These are phyloP conservation scores for Parotia lawesii DNA, from an alignment of 2,113 vertebrate species.

Conservation along the genomic window DNA sequence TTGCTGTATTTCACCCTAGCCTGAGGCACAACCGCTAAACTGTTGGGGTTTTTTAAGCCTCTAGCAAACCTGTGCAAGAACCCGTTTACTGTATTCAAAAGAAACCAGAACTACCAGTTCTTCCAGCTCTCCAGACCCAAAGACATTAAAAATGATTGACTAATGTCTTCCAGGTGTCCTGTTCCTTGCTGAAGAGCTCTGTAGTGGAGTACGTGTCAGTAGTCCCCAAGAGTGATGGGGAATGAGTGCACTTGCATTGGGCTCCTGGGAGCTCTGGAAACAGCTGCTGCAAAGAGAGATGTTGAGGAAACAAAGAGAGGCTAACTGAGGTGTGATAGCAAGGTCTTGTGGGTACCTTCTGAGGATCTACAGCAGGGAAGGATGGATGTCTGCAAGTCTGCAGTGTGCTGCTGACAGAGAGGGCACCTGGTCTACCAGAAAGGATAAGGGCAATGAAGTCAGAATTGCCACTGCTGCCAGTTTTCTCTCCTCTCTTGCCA, in stretches of 20 bases:
- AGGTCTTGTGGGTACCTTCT: not conserved
- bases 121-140: not conserved
- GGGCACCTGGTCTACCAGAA: not conserved
- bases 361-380: not conserved
- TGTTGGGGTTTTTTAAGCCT: not conserved
- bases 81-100: accelerated
- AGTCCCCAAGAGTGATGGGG: not conserved
- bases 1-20: not conserved
- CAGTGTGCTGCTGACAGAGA: not conserved
- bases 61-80: not conserved
- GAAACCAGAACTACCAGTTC: not conserved
- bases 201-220: not conserved
- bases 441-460: not conserved
- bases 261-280: not conserved
- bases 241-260: not conserved
- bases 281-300: not conserved
- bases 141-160: not conserved
- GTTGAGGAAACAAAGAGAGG: not conserved
- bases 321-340: not conserved
- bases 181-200: not conserved
- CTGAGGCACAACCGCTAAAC: not conserved
- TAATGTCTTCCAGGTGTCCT: not conserved
- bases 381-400: not conserved
- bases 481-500: not conserved
- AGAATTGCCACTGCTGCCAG: not conserved